A percentile compares a stretch with the other conserved stretches of the same genome.
phyloP scores from a whole-genome alignment of 2,888 invertebrate genomes.

The Ormyrus rosae region DNA sequence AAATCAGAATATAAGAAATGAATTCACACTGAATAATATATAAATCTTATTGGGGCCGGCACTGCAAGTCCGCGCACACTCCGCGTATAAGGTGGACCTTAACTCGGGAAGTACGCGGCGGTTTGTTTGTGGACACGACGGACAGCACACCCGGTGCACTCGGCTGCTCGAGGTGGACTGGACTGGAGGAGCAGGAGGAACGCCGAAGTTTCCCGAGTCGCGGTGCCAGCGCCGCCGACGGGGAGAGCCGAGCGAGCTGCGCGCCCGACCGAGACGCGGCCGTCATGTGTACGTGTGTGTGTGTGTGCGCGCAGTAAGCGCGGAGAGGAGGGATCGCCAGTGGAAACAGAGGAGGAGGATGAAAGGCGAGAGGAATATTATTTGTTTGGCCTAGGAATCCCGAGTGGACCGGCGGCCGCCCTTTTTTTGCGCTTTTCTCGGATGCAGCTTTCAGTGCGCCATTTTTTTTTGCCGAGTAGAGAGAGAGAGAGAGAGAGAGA shows the following conservation, averaged over 20 bases:
- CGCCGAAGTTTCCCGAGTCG: constrained; percentile 48
- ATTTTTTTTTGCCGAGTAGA: background rate
- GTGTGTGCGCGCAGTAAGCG: background rate
- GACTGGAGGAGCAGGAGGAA: constrained; percentile 1
- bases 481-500: background rate
- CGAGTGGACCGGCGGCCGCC: constrained; percentile 2
- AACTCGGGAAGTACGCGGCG: too few species aligned
- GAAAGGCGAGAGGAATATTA: constrained; percentile 40
- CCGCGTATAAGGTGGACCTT: too few species aligned
- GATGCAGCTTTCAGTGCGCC: background rate
- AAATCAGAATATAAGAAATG: background rate
- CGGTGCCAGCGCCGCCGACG: constrained; percentile 6
- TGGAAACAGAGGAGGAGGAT: background rate
- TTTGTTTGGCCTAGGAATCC: constrained; percentile 50
- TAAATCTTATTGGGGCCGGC: background rate
- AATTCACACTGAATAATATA: background rate
- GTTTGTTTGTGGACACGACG: too few species aligned
- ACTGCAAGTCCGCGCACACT: too few species aligned
- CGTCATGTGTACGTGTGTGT: background rate
- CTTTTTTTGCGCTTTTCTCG: constrained; percentile 2
- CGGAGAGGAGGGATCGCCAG: background rate
- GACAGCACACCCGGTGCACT: constrained; percentile 37
- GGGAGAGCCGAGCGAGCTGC: constrained; percentile 29
- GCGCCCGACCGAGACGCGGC: constrained; percentile 17
- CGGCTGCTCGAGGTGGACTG: constrained; percentile 56